Percentiles rank a stretch among this genome's conserved stretches.
These are phyloP conservation scores for Deroplatys truncata DNA, from an alignment of 2,888 invertebrate species.

Conservation along the genomic window DNA sequence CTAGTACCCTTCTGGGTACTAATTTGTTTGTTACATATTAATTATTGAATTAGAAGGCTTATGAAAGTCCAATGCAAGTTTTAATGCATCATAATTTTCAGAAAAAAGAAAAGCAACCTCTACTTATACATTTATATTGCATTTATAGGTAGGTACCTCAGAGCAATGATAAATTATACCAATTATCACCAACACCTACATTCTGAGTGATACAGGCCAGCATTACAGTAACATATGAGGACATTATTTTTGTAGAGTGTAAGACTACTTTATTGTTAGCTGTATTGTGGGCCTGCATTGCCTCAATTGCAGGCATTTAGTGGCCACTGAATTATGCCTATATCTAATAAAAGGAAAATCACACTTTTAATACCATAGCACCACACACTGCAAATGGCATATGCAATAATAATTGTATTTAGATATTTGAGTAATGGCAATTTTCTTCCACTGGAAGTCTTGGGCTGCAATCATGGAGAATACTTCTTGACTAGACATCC, in stretches of 20 bases:
- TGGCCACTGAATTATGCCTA: too few species aligned
- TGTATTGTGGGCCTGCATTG: too few species aligned
- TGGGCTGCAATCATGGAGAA: background rate
- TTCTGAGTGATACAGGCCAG: background rate
- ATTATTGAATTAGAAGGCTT: background rate
- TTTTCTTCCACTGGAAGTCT: background rate
- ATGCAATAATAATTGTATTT: background rate
- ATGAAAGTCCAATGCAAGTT: background rate
- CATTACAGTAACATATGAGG: background rate
- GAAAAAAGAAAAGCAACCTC: background rate
- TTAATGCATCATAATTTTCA: background rate
- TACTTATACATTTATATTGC: too few species aligned
- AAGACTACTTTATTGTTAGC: background rate
- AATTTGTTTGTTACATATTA: background rate
- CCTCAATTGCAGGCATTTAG: too few species aligned
- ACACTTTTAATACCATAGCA: too few species aligned
- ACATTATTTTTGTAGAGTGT: background rate
- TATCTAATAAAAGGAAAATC: too few species aligned
- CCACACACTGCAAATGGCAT: background rate
- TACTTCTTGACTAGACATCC: constrained; percentile 45
- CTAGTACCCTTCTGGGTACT: background rate
- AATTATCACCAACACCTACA: too few species aligned
- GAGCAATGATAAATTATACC: too few species aligned
- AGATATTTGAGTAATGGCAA: background rate
- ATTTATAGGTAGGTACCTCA: too few species aligned